Conservation (phyloP, 2,888 invertebrate genomes). For the Itoplectis maculator region DNA sequence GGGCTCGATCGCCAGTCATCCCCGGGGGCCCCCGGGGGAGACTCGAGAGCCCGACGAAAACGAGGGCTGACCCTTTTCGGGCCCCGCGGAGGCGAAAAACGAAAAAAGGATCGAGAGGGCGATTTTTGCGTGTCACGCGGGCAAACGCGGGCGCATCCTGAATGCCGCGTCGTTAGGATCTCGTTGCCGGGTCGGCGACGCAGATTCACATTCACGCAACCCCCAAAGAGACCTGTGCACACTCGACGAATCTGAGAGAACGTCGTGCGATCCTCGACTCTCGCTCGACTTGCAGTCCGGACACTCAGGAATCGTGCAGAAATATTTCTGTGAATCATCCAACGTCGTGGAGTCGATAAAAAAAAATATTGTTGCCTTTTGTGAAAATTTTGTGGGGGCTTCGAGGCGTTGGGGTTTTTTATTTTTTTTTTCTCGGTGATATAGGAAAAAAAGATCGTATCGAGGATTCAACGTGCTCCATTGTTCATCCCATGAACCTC, state of each 20-base stretch:
- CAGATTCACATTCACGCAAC: constrained; percentile 78
- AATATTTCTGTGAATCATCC: not conserved
- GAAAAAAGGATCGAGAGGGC: constrained; percentile 73
- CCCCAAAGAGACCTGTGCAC: constrained; percentile 51
- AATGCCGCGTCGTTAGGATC: constrained; percentile 78
- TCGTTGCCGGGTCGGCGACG: constrained; percentile 78
- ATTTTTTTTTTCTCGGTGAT: no score
- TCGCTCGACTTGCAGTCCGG: constrained; percentile 41
- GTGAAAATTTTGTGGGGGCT: not conserved
- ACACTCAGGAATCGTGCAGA: not conserved
- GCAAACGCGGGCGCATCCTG: constrained; percentile 78
- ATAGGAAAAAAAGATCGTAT: no score
- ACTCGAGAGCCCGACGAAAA: constrained; percentile 12
- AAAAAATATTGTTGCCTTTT: not conserved
- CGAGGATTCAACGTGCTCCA: no score
- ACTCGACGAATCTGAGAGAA: constrained; percentile 11
- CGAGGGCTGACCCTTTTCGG: constrained; percentile 39
- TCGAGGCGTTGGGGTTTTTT: no score
- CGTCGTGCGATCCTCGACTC: constrained; percentile 24
- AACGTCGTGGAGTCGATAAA: not conserved
- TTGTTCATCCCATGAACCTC: no score
- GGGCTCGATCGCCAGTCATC: constrained; percentile 62
- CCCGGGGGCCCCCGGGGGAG: constrained; percentile 72
- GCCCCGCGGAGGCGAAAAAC: constrained; percentile 30
- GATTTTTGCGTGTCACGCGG: constrained; percentile 84